Percentiles rank a stretch among this genome's conserved stretches.
Conservation (phyloP, 64 coral and sea anemone genomes). For the Platygyra sinensis region DNA sequence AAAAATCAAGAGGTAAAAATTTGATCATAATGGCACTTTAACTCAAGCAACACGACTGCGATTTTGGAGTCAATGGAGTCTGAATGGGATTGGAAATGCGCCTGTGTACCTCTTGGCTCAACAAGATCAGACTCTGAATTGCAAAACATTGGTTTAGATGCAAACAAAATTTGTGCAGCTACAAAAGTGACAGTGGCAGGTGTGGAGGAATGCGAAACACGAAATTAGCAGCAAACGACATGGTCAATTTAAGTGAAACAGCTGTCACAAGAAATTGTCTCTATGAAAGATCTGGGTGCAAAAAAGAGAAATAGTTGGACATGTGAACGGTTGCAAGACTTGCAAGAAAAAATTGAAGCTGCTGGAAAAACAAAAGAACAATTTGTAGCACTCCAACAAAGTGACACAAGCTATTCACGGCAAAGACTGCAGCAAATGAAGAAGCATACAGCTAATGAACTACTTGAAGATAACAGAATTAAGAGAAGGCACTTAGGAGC, state of each 20-base stretch:
- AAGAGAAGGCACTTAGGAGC: slow-evolving; percentile 21
- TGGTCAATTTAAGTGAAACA: slow-evolving; percentile 14
- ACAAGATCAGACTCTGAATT: slow-evolving; percentile 50
- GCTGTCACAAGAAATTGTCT: slow-evolving; percentile 18
- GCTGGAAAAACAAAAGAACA: background rate
- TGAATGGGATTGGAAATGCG: slow-evolving; percentile 55
- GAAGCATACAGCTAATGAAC: slow-evolving; percentile 24
- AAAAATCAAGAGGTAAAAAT: too few relatives aligned
- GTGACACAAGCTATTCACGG: background rate
- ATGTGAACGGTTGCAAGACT: slow-evolving; percentile 11
- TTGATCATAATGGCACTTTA: too few relatives aligned
- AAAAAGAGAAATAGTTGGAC: slow-evolving; percentile 40
- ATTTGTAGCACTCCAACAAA: background rate
- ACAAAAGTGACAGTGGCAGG: too few relatives aligned
- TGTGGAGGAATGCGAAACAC: too few relatives aligned
- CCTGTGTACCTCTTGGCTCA: slow-evolving; percentile 38
- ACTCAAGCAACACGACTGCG: slow-evolving; percentile 6
- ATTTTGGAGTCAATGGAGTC: slow-evolving; percentile 29
- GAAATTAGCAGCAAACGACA: too few relatives aligned
- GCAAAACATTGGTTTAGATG: slow-evolving; percentile 44
- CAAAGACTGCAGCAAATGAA: slow-evolving; percentile 34
- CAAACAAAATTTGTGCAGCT: too few relatives aligned
- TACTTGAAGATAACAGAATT: slow-evolving; percentile 48
- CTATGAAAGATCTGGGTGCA: background rate
- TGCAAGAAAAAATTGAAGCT: background rate